Evolutionary conservation across 2,113 vertebrate genomes (phyloP), one percentile per base, ranked within the genome.

Genomic region (Saguinus imperator): DNA sequence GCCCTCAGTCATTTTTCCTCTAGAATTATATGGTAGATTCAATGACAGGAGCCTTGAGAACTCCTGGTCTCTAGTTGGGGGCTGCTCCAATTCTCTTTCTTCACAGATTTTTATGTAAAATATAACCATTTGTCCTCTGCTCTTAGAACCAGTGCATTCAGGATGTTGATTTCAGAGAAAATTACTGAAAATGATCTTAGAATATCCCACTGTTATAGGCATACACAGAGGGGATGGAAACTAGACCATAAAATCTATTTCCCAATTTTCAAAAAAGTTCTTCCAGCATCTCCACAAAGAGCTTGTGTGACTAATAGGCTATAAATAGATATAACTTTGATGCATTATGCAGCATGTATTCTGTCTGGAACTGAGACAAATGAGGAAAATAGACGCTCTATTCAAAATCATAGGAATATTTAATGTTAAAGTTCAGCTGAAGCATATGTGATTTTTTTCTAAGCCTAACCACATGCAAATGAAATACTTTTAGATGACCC

Each of bases 261-360:
- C 82, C 70, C 25, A 89, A 87, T 89, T 97, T 97, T 94, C 45
- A 72, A 81, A 97, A 96, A 96, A 89, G 57, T 95, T 82, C 57
- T 95, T 92, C 43, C 29, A 96, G 77, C 35, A 80, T 97, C 48
- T 97, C 87, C 0, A 1, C 79, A 90, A 92, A 95, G 90, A 97
- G 55, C 86, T 83, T 96, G 91, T 96, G 91, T 96, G 95, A 96
- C 94, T 97, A 94, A 95, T 89, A 91, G 86, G 82, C 94, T 97
- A 97, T 96, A 96, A 97, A 97, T 96, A 97, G 97, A 93, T 91
- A 48, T 87, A 98, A 97, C 79, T 96, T 96, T 86, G 82, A 96
- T 97, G 81, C 61, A 92, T 96, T 96, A 94, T 97, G 82, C 91
- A 95, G 85, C 66, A 73, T 91, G 83, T 66, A 95, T 91, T 89